phyloP scores from a whole-genome alignment of 2,797 vertebrate species.

The Oryzias sinensis region DNA sequence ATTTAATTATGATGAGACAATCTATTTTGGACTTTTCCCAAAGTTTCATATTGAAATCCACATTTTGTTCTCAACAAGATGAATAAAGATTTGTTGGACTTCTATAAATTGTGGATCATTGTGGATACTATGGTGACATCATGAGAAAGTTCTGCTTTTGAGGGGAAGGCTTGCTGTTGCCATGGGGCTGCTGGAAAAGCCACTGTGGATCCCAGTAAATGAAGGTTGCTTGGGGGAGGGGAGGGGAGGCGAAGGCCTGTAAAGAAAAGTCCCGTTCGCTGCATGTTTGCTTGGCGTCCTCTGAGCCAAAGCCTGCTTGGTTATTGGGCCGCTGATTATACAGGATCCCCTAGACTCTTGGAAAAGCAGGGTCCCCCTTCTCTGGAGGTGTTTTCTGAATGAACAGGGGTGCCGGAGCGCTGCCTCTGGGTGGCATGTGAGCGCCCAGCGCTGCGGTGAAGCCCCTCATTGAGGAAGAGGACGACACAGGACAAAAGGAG shows the following conservation, averaged over 20 bases:
- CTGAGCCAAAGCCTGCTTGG: conserved; percentile 50
- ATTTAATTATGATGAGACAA: background rate
- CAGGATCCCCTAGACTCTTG: conserved; percentile 20
- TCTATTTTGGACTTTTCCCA: conserved; percentile 6
- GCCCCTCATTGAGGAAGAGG: conserved; percentile 52
- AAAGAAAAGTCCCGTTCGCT: conserved; percentile 77
- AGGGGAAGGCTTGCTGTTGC: conserved; percentile 72
- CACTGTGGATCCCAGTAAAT: conserved; percentile 63
- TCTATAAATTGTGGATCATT: conserved; percentile 24
- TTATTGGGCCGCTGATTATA: conserved; percentile 53
- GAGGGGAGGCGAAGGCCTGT: conserved; percentile 49
- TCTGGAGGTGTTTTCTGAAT: conserved; percentile 58
- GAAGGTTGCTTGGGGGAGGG: conserved; percentile 63
- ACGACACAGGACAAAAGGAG: conserved; percentile 38
- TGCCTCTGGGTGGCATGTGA: conserved; percentile 59
- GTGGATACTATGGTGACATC: conserved; percentile 68
- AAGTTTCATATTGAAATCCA: background rate
- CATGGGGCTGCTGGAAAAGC: conserved; percentile 72
- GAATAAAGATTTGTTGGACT: conserved; percentile 22
- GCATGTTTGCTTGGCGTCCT: conserved; percentile 71
- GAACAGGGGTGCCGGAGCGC: conserved; percentile 32
- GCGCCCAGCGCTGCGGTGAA: conserved; percentile 55
- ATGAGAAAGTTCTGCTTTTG: conserved; percentile 77
- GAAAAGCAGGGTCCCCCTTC: conserved; percentile 27
- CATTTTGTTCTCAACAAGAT: background rate